phyloP scores from a whole-genome alignment of 2,113 vertebrate species.

The Pedetes capensis region DNA sequence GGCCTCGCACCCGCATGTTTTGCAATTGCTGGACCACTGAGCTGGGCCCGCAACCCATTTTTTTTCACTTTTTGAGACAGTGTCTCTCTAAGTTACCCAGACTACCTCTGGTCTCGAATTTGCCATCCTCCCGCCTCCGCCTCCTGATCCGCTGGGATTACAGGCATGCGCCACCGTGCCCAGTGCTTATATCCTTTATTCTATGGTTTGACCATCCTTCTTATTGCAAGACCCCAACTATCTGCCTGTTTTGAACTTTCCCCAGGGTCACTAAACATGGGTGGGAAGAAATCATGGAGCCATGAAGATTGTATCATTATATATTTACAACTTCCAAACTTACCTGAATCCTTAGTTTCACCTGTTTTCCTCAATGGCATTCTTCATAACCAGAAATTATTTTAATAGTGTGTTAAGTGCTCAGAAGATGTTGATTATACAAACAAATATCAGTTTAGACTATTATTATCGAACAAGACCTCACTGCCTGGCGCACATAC shows the following conservation, averaged over 20 bases:
- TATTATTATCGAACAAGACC: background rate
- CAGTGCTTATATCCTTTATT: background rate
- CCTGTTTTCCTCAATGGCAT: rapidly evolving
- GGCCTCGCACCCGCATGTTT: too few relatives aligned
- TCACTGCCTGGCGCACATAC: background rate
- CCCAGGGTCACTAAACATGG: background rate
- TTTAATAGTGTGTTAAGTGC: too few relatives aligned
- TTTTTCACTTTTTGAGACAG: too few relatives aligned
- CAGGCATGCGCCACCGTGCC: too few relatives aligned
- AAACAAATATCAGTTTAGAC: background rate
- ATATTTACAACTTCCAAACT: background rate
- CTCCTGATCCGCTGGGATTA: too few relatives aligned
- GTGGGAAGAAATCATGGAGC: background rate
- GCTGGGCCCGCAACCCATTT: too few relatives aligned
- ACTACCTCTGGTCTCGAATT: too few relatives aligned
- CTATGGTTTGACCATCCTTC: background rate
- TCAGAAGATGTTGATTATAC: background rate
- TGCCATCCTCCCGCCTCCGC: too few relatives aligned
- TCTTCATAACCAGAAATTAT: background rate
- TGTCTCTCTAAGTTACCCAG: too few relatives aligned
- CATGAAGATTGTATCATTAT: background rate
- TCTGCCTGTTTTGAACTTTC: background rate
- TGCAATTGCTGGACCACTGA: too few relatives aligned
- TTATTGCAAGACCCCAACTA: background rate
- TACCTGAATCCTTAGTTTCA: background rate